Evolutionary conservation across 2,113 vertebrate species (phyloP).

Genomic region (Mungos mungo): DNA sequence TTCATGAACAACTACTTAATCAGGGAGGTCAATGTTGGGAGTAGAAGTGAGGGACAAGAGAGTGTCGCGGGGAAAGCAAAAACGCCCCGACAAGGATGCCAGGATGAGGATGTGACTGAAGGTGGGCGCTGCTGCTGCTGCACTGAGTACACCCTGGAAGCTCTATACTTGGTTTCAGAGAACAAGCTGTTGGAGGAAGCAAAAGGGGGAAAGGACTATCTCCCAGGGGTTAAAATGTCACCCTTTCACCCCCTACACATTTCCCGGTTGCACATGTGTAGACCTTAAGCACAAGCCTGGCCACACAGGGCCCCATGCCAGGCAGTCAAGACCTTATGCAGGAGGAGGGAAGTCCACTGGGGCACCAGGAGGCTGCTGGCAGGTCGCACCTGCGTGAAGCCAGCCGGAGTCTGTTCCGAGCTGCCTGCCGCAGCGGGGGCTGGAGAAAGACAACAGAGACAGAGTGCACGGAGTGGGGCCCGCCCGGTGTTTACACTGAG

Average conservation of each 20-base stretch:
- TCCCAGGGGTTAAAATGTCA: not conserved
- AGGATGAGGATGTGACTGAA: not conserved
- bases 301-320: fast-evolving
- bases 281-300: not conserved
- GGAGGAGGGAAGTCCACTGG: not conserved
- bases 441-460: not conserved
- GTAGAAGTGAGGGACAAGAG: not conserved
- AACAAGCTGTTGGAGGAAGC: not conserved
- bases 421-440: not conserved
- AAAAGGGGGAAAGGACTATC: not conserved
- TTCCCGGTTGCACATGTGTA: not conserved
- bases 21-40: not conserved
- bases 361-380: too few relatives aligned
- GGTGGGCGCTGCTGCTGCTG: not conserved
- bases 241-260: not conserved
- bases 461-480: fast-evolving
- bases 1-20: not conserved
- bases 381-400: not conserved
- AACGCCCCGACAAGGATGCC: fast-evolving
- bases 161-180: not conserved
- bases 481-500: not conserved
- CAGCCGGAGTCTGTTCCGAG: not conserved
- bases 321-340: not conserved
- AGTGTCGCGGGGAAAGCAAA: not conserved
- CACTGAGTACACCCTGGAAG: not conserved